phyloP scores from a whole-genome alignment of 2,888 invertebrate genomes.

The Argyresthia albistria region DNA sequence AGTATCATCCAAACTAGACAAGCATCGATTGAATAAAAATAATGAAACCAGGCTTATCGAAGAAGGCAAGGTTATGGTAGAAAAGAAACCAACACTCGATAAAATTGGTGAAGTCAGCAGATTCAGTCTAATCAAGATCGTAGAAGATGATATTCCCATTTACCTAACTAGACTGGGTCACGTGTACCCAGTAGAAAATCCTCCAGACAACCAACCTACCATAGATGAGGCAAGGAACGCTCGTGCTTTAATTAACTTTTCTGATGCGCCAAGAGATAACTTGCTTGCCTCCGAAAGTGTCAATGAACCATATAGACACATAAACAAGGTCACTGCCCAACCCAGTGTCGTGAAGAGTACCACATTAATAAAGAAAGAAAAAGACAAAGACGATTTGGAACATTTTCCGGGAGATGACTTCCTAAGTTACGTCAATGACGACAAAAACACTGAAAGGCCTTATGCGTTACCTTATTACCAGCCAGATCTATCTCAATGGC shows the following conservation, averaged over 20 bases:
- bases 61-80: slow-evolving; percentile 67
- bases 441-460: slow-evolving; percentile 33
- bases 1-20: slow-evolving; percentile 76
- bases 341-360: slow-evolving; percentile 1
- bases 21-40: slow-evolving; percentile 70
- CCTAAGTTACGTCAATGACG: slow-evolving; percentile 48
- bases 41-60: slow-evolving; percentile 65
- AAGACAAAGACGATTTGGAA: slow-evolving; percentile 23
- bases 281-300: slow-evolving; percentile 63
- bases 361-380: background rate
- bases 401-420: slow-evolving; percentile 43
- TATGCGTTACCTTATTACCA: slow-evolving; percentile 11
- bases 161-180: slow-evolving; percentile 61
- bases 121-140: slow-evolving; percentile 77
- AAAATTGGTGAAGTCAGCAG: slow-evolving; percentile 81
- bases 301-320: slow-evolving; percentile 58
- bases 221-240: slow-evolving; percentile 67
- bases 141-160: slow-evolving; percentile 72
- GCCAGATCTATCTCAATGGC: slow-evolving; percentile 36
- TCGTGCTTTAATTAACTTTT: slow-evolving; percentile 45
- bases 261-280: slow-evolving; percentile 53
- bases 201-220: slow-evolving; percentile 57
- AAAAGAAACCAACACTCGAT: slow-evolving; percentile 73
- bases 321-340: slow-evolving; percentile 25
- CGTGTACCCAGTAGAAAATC: slow-evolving; percentile 61